phyloP scores from a whole-genome alignment of 1,140 invertebrate genomes.

The Aphelinus certus region DNA sequence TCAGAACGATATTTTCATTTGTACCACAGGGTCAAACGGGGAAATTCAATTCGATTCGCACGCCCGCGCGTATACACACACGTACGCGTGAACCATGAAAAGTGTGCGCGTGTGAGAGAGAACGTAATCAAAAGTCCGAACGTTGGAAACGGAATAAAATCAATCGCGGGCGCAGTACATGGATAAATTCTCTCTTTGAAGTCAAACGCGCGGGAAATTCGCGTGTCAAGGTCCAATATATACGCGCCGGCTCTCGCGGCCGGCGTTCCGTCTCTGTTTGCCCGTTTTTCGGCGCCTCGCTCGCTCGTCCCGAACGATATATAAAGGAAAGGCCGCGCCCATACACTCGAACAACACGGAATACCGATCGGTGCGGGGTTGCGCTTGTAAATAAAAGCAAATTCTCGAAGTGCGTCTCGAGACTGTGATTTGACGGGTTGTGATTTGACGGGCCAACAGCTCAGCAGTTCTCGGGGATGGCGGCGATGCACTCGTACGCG shows the following conservation, averaged over 20 bases:
- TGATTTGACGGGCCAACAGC: background rate
- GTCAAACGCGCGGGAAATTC: constrained; percentile 12
- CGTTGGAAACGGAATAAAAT: background rate
- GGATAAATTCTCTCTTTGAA: constrained; percentile 13
- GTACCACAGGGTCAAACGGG: background rate
- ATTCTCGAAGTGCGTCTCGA: too few species aligned
- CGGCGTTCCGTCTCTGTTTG: background rate
- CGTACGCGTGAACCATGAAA: too few species aligned
- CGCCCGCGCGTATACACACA: too few species aligned
- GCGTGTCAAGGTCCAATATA: constrained; percentile 5
- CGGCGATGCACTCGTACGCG: background rate
- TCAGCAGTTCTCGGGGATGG: constrained; percentile 27
- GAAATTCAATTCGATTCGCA: background rate
- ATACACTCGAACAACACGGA: too few species aligned
- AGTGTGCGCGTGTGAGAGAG: background rate
- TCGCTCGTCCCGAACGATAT: background rate
- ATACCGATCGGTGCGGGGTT: too few species aligned
- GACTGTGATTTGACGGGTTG: too few species aligned
- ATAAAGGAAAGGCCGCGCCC: background rate
- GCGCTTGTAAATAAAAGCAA: too few species aligned
- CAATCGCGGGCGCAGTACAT: background rate
- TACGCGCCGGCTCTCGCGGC: too few species aligned
- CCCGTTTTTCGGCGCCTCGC: background rate
- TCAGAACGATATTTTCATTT: background rate
- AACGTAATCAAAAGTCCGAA: background rate